Evolutionary conservation across 2,888 invertebrate genomes (phyloP).

Genomic region (Protodeltote pygarga): DNA sequence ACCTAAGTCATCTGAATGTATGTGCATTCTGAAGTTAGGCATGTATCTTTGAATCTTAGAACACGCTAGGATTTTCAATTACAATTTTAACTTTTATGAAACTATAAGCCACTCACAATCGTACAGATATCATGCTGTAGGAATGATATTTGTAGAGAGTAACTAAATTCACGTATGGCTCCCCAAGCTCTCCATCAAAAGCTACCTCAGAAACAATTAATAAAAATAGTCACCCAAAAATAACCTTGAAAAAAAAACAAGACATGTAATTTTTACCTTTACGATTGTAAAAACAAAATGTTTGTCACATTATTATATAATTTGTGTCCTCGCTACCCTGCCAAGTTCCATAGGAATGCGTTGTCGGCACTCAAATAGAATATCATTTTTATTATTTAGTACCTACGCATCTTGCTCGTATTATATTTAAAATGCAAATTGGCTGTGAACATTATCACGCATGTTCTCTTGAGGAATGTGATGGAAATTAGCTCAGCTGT

Average conservation of each 20-base stretch:
- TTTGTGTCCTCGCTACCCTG: slow-evolving; percentile 67
- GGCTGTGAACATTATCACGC: slow-evolving; percentile 21
- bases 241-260: slow-evolving; percentile 30
- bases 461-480: slow-evolving; percentile 19
- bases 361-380: slow-evolving; percentile 54
- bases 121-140: too few species aligned
- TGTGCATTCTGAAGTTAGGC: too few species aligned
- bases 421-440: slow-evolving; percentile 45
- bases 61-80: too few species aligned
- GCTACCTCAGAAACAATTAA: too few species aligned
- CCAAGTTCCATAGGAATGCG: slow-evolving; percentile 71
- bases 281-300: slow-evolving; percentile 39
- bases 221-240: slow-evolving; percentile 17
- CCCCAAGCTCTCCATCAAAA: too few species aligned
- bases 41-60: too few species aligned
- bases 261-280: slow-evolving; percentile 33
- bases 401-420: slow-evolving; percentile 54
- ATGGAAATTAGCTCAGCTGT: not conserved
- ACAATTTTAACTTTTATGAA: too few species aligned
- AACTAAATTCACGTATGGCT: too few species aligned
- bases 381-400: slow-evolving; percentile 57
- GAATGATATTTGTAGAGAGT: too few species aligned
- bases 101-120: too few species aligned
- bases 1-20: too few species aligned
- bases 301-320: slow-evolving; percentile 49